Base-by-base conservation (phyloP, 1,140 invertebrate genomes). In the Lanistes nyassanus region DNA sequence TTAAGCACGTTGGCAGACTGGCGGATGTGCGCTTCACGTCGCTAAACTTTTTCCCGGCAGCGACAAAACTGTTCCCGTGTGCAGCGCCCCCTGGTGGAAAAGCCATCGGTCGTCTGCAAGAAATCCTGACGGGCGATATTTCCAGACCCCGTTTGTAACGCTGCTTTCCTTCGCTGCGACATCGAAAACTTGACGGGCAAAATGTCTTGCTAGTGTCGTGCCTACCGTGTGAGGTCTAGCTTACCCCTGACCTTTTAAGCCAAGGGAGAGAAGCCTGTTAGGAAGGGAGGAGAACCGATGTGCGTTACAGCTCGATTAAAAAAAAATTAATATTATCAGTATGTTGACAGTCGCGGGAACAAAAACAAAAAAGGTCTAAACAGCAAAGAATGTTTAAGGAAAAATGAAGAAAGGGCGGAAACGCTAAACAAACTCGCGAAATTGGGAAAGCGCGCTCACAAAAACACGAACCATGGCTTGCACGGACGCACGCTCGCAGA, bases 21-120 rank as follows among this genome's bases (percentile, higher is more conserved):
- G 65, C 65, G 65, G 65, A 67, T 67, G 65, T 67, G 16, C 65
- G 65, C 65, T 42, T 67, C 34, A 67, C 42, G 65, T 67, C 36
- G 37, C 39, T 67, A 67, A 67, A 67, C 36, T 42, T 42, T 67
- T 67, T 42, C 23, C 65, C 65, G 65, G 65, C 65, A 0, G 31
- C 36, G 62, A 34, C 64, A 23, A 29, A 11, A 26, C 67, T 69
- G 7, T 26, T 31, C 67, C 67, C 67, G 9, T 26, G 26, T 42
- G 19, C 42, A 36, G 36, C 42, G 13, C 23, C 67, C 7, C 23
- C 42, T 53, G 39, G 26, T 31, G 56, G 56, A 26, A 60, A 60
- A 60, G 56, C 23, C 56, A 60, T 60, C n/a, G 56, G 56, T 60
- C 56, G 56, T 31, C 56, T 60, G n/a, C 42, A 47, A 31, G 23